Conservation (phyloP, 53 echinoderm and acorn worm genomes). For the Glandiceps talaboti region DNA sequence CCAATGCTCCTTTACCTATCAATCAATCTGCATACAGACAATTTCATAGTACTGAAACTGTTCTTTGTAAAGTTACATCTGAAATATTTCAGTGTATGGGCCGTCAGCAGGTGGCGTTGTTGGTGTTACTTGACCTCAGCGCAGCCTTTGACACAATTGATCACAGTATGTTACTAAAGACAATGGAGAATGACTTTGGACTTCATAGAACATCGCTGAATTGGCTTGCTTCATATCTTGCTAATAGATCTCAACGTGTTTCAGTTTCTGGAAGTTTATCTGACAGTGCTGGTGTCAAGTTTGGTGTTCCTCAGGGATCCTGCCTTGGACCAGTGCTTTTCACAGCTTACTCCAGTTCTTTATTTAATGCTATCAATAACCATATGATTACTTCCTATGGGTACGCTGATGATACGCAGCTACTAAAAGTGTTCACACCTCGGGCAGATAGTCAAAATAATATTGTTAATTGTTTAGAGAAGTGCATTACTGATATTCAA, state of each 20-base stretch:
- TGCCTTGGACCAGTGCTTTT: neutral
- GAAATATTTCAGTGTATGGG: neutral
- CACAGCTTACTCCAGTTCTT: neutral
- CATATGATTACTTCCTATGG: neutral
- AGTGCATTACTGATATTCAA: neutral
- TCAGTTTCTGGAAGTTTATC: neutral
- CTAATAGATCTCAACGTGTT: neutral
- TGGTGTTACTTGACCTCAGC: neutral
- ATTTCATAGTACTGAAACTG: neutral
- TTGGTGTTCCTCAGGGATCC: neutral
- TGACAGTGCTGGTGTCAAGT: neutral
- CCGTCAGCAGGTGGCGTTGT: neutral
- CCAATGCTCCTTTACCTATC: neutral
- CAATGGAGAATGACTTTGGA: neutral
- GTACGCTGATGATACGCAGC: neutral
- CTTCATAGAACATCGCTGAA: neutral
- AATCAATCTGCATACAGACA: neutral
- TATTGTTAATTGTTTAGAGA: neutral
- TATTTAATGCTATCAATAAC: neutral
- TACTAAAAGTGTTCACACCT: neutral
- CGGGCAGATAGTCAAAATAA: neutral
- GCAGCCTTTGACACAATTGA: neutral
- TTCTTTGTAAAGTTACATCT: neutral
- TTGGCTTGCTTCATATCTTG: neutral
- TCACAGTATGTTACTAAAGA: neutral